Percentiles rank a stretch among this genome's conserved stretches.
Conservation (phyloP, 2,113 vertebrate species). For the Pachycephala philippinensis region DNA sequence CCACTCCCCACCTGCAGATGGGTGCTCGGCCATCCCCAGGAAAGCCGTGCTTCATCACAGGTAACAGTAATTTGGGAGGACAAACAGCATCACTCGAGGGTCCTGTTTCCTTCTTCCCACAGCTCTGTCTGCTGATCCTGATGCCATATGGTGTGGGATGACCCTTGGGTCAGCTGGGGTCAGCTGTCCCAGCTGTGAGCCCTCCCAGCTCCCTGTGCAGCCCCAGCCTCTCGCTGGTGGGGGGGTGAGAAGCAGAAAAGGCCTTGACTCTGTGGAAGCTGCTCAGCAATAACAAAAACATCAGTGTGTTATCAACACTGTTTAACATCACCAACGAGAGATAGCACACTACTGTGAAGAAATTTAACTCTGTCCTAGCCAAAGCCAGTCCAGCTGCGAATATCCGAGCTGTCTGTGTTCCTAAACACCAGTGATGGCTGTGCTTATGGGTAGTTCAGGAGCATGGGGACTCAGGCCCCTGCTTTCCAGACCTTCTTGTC, state of each 20-base stretch:
- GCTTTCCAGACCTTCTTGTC: not conserved
- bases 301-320: not conserved
- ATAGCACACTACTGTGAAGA: not conserved
- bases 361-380: not conserved
- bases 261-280: not conserved
- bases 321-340: not conserved
- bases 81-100: rapidly evolving
- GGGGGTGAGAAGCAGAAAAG: not conserved
- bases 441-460: not conserved
- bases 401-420: not conserved
- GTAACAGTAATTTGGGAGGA: rapidly evolving
- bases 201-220: not conserved
- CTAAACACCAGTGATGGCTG: not conserved
- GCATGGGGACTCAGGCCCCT: not conserved
- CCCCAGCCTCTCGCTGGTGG: not conserved
- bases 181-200: not conserved
- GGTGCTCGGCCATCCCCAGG: not conserved
- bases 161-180: not conserved
- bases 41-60: rapidly evolving
- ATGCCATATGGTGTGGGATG: rapidly evolving
- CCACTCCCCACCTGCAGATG: not conserved
- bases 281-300: not conserved
- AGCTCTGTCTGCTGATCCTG: not conserved
- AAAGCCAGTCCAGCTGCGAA: not conserved
- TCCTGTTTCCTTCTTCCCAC: not conserved